Conservation (phyloP, 2,797 vertebrate species). For the Spondyliosoma cantharus region DNA sequence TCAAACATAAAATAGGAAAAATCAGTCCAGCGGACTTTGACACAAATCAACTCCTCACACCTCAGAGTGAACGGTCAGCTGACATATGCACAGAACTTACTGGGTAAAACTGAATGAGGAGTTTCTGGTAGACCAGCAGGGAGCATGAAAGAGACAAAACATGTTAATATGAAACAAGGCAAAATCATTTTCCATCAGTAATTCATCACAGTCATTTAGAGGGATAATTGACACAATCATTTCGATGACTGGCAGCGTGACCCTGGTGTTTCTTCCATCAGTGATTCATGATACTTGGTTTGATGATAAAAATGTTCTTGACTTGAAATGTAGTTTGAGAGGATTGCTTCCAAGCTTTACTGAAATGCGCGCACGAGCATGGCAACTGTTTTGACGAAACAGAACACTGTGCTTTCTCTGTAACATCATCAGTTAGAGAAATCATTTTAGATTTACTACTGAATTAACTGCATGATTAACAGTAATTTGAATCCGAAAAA, state of each 20-base stretch:
- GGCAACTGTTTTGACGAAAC: too few relatives aligned
- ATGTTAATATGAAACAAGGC: not conserved
- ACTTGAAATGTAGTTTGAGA: not conserved
- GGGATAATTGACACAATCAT: too few relatives aligned
- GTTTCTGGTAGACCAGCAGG: conserved; percentile 73
- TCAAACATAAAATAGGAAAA: too few relatives aligned
- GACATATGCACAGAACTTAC: conserved; percentile 68
- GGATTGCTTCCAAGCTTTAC: not conserved
- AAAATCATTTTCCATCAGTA: not conserved
- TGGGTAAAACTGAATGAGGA: conserved; percentile 82
- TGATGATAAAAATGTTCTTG: not conserved
- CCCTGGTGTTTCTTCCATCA: too few relatives aligned
- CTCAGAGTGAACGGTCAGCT: not conserved
- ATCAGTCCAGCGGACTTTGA: not conserved
- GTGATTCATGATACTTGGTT: not conserved
- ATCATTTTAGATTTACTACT: not conserved
- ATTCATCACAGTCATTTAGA: not conserved
- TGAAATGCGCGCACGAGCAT: not conserved
- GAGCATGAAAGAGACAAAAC: conserved; percentile 41
- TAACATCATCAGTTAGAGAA: not conserved
- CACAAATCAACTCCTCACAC: not conserved
- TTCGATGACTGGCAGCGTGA: too few relatives aligned
- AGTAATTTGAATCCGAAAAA: not conserved
- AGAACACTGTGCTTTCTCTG: not conserved
- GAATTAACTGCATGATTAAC: not conserved